Evolutionary conservation across 2,888 invertebrate genomes (phyloP).

Genomic region (Druceiella hillmani): DNA sequence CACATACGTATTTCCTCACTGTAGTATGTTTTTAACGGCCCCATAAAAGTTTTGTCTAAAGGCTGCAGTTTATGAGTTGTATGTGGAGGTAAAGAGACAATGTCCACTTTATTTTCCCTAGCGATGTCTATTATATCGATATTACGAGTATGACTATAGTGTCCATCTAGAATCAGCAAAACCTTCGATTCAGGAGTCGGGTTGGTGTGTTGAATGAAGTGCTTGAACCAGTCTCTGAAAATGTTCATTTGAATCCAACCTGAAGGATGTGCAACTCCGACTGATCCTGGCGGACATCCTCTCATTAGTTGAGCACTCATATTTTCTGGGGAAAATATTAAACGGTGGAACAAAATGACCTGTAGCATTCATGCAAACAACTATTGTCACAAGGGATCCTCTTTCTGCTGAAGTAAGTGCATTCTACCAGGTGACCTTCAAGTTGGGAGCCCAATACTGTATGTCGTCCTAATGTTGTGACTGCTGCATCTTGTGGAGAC

Average conservation of each 20-base stretch:
- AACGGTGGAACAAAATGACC: slow-evolving; percentile 25
- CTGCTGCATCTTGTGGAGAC: too few species aligned
- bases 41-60: slow-evolving; percentile 30
- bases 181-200: slow-evolving; percentile 10
- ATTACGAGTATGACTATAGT: slow-evolving; percentile 27
- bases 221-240: slow-evolving; percentile 24
- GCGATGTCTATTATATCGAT: slow-evolving; percentile 28
- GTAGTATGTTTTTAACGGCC: slow-evolving; percentile 30
- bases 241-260: slow-evolving; percentile 28
- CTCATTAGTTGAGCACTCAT: slow-evolving; percentile 27
- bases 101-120: slow-evolving; percentile 28
- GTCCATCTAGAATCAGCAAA: slow-evolving; percentile 26
- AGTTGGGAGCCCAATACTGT: too few species aligned
- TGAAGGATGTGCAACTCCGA: slow-evolving; percentile 24
- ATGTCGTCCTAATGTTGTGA: too few species aligned
- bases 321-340: slow-evolving; percentile 25
- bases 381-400: slow-evolving; percentile 24
- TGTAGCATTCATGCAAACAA: slow-evolving; percentile 24
- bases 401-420: slow-evolving; percentile 26
- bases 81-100: slow-evolving; percentile 30
- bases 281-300: slow-evolving; percentile 26
- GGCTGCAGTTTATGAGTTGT: slow-evolving; percentile 30
- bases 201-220: slow-evolving; percentile 21
- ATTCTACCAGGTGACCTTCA: too few species aligned
- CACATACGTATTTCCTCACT: slow-evolving; percentile 27